Base-by-base conservation (phyloP, 2,797 vertebrate species). In the Toxotes lorentzi region DNA sequence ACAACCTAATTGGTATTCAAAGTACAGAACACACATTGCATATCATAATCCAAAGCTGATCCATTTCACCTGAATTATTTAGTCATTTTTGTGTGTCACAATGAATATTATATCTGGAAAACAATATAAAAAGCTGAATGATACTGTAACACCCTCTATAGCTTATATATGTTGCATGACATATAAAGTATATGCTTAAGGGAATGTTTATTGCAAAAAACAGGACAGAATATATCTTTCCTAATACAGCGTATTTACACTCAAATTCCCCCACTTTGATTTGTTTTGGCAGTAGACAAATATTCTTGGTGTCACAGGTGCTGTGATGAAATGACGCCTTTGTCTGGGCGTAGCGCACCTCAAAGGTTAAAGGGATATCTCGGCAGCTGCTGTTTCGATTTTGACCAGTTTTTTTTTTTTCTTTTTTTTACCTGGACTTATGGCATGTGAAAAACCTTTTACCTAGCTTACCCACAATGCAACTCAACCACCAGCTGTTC, bases 1-100 rank as follows among this genome's bases (percentile, higher is more conserved):
- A 72, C 66, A 70, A 71, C 61, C 66, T 60, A 69, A 82, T 78
- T 88, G 66, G 62, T 75, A 87, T 91, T 92, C 78, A 86, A 75
- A 89, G 63, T 62, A 66, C 72, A 73, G 9, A 73, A 78, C 12
- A 40, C 53, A 82, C 70, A 88, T 81, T 73, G 40, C 59, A 43
- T 73, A 69, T 84, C 48, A 47, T 81, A 88, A 90, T 89, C 74
- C 75, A 81, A 34, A 81, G 24, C 30, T 12, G 21, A 82, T 51
- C 78, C 54, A 79, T 71, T 86, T 90, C 56, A 79, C 73, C 73
- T 82, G 68, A 81, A 62, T 57, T 60, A 73, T 35, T 69, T 7
- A 50, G 43, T 86, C 8, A 59, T 57, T 86, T 79, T 80, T 45
- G 59, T 43, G 30, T 62, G 24, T 17, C 17, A 75, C 6, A 17